Percentiles rank a stretch among this genome's conserved stretches.
These are phyloP conservation scores for Elaeidobius kamerunicus DNA, from an alignment of 2,888 invertebrate genomes.

Conservation along the genomic window DNA sequence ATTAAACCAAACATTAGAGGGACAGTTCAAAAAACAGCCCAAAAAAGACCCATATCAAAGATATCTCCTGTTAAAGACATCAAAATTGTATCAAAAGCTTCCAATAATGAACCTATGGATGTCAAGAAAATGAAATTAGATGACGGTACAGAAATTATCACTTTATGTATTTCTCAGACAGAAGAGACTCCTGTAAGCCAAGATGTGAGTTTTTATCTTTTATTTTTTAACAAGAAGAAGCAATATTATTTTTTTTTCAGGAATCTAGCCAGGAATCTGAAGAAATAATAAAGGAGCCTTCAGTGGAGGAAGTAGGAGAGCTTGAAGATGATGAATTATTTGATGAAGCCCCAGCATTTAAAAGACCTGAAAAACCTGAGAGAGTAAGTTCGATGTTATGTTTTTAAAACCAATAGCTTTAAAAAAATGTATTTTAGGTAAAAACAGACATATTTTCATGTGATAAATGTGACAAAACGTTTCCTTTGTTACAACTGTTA, in stretches of 20 bases:
- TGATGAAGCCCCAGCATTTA: too few species aligned
- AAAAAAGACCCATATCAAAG: neutral
- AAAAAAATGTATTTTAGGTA: constrained; percentile 9
- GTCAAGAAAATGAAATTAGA: constrained; percentile 30
- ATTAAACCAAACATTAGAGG: constrained; percentile 13
- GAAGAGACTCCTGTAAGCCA: constrained; percentile 4
- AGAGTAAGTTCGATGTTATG: too few species aligned
- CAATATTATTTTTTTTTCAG: too few species aligned
- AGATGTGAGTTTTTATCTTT: constrained; percentile 7
- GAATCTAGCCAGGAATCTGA: too few species aligned
- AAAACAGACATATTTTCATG: constrained; percentile 50
- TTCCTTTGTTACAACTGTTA: constrained; percentile 66
- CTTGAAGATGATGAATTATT: too few species aligned
- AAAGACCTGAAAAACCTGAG: too few species aligned
- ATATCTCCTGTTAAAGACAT: constrained; percentile 14
- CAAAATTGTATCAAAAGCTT: constrained; percentile 9
- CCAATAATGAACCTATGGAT: neutral
- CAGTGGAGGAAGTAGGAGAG: too few species aligned
- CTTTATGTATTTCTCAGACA: constrained; percentile 29
- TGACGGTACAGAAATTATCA: constrained; percentile 35
- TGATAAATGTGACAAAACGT: constrained; percentile 66
- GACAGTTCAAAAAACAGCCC: constrained; percentile 2
- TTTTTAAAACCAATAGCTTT: too few species aligned
- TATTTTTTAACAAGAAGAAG: too few species aligned
- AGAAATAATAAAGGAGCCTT: too few species aligned